Conservation (phyloP, 2,888 invertebrate species). For the Plebejus argus region DNA sequence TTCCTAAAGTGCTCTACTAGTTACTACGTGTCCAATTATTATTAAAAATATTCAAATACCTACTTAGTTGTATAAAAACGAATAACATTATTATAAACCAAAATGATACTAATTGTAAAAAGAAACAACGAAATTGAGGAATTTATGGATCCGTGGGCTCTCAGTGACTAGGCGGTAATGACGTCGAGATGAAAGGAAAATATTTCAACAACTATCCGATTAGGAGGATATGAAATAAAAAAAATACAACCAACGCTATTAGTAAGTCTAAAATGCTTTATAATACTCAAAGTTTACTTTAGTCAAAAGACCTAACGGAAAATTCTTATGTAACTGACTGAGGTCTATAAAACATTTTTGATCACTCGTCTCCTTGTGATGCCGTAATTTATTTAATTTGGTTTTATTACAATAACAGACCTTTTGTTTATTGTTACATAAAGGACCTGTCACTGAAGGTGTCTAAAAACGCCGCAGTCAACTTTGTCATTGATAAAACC, state of each 20-base stretch:
- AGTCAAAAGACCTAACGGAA: conserved; percentile 51
- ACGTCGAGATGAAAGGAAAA: conserved; percentile 55
- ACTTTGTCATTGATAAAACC: conserved; percentile 81
- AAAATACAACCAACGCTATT: conserved; percentile 54
- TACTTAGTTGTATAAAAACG: conserved; percentile 72
- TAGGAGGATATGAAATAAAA: conserved; percentile 48
- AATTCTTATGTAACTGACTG: conserved; percentile 51
- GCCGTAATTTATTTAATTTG: conserved; percentile 48
- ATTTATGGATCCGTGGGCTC: conserved; percentile 70
- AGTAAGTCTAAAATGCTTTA: conserved; percentile 66
- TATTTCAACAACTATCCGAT: conserved; percentile 56
- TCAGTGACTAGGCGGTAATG: conserved; percentile 80
- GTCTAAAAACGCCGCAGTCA: conserved; percentile 70
- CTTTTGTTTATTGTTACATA: conserved; percentile 50
- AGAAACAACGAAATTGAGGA: conserved; percentile 62
- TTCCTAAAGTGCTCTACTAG: conserved; percentile 74
- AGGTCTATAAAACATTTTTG: conserved; percentile 68
- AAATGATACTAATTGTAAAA: conserved; percentile 69
- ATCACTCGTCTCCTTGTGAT: conserved; percentile 59
- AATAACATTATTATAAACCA: conserved; percentile 74
- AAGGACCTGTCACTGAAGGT: conserved; percentile 56
- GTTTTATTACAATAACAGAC: conserved; percentile 53
- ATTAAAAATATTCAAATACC: conserved; percentile 58
- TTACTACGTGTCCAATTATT: conserved; percentile 74
- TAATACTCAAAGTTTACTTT: conserved; percentile 62